A percentile compares a stretch with the other conserved stretches of the same genome.
Evolutionary conservation across 2,888 invertebrate genomes (phyloP).

Genomic region (Buathra laborator): DNA sequence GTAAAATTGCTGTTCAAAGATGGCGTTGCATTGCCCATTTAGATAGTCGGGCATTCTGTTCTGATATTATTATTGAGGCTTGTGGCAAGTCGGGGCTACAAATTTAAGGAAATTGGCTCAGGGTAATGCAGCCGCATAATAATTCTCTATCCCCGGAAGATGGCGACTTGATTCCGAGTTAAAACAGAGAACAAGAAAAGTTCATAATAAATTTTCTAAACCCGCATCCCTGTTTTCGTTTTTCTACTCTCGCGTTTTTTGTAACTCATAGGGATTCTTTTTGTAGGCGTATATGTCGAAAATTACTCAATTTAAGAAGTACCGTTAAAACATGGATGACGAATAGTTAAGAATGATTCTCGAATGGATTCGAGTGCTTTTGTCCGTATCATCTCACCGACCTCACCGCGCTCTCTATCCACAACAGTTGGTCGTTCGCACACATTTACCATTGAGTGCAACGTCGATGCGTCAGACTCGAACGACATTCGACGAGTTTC

Average conservation of each 20-base stretch:
- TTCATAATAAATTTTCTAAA: conserved; percentile 41
- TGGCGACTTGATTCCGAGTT: conserved; percentile 34
- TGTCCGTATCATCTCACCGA: background rate
- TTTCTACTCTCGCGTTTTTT: background rate
- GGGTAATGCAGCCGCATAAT: background rate
- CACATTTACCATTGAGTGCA: conserved; percentile 57
- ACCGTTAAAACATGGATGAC: background rate
- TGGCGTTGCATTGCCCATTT: background rate
- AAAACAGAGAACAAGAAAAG: background rate
- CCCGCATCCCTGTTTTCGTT: background rate
- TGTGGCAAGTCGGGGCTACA: background rate
- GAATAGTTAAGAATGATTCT: background rate
- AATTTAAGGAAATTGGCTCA: background rate
- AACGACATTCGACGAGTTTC: conserved; percentile 60
- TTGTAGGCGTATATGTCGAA: background rate
- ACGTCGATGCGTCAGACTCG: conserved; percentile 67
- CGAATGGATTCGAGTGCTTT: background rate
- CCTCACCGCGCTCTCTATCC: conserved; percentile 49
- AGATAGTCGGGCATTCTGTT: background rate
- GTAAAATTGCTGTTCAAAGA: background rate
- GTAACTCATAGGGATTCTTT: background rate
- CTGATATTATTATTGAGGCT: background rate
- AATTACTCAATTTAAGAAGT: background rate
- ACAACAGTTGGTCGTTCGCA: conserved; percentile 61
- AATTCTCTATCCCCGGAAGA: conserved; percentile 28